These are phyloP conservation scores for Heteromormyrus szaboi DNA, from an alignment of 2,797 vertebrate species.

Conservation along the genomic window DNA sequence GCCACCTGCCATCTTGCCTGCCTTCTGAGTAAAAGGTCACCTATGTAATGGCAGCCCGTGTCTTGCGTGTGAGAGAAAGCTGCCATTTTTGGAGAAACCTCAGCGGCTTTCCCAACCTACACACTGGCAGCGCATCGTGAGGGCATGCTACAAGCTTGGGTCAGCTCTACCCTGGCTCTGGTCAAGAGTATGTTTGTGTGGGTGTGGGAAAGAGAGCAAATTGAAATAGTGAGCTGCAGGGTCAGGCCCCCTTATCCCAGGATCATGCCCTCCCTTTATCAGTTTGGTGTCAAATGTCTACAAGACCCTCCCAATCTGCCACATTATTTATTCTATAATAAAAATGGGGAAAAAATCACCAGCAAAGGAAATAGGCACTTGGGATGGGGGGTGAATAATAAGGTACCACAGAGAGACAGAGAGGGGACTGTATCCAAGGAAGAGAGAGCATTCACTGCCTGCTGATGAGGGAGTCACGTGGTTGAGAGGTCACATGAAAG, in stretches of 20 bases:
- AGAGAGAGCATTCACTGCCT: not conserved
- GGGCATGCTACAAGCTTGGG: not conserved
- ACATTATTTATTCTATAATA: constrained; percentile 12
- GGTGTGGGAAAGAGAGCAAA: not conserved
- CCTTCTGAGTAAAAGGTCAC: not conserved
- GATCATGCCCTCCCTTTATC: not conserved
- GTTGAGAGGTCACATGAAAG: constrained; percentile 15
- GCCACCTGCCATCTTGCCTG: not conserved
- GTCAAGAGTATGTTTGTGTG: not conserved
- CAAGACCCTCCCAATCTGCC: constrained; percentile 3
- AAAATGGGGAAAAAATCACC: not conserved
- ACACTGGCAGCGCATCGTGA: not conserved
- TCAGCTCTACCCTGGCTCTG: not conserved
- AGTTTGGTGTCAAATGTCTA: not conserved
- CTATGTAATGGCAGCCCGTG: not conserved
- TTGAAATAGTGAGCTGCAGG: not conserved
- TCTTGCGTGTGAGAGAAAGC: not conserved
- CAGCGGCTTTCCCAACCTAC: not conserved
- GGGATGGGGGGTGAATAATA: not conserved
- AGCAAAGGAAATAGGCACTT: constrained; percentile 2
- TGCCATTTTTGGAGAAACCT: not conserved
- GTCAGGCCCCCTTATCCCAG: not conserved
- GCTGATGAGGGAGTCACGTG: not conserved
- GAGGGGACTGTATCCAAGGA: not conserved
- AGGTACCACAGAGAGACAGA: not conserved